Evolutionary conservation across 2,888 invertebrate genomes (phyloP).

Genomic region (Cephus pulcher): DNA sequence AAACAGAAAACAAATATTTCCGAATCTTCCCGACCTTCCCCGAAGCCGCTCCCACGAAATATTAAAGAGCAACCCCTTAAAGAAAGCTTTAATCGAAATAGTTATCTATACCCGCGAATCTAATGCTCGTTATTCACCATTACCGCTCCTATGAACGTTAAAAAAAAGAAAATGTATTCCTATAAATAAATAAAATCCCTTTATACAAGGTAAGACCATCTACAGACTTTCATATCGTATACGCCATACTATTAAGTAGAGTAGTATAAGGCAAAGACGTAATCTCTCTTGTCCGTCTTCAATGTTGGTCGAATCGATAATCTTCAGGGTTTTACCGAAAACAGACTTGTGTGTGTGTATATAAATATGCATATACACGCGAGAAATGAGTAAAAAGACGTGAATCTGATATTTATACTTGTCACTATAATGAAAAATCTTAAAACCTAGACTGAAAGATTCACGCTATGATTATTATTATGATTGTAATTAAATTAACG

Average conservation of each 20-base stretch:
- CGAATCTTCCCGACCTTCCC: neutral
- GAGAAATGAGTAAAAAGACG: neutral
- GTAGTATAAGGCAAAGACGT: neutral
- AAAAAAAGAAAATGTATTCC: neutral
- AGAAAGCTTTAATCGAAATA: neutral
- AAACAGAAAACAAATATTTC: neutral
- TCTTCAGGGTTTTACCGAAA: neutral
- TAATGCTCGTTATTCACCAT: neutral
- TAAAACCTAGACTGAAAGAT: neutral
- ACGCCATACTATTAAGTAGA: neutral
- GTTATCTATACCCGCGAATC: neutral
- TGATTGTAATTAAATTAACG: neutral
- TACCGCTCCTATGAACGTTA: too few relatives aligned
- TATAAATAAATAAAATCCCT: neutral
- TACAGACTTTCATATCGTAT: neutral
- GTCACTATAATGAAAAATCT: neutral
- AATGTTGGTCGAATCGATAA: neutral
- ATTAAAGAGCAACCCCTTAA: neutral
- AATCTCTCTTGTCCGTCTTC: neutral
- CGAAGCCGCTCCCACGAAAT: neutral
- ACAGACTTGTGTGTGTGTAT: neutral
- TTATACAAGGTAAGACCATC: neutral
- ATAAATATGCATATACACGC: neutral
- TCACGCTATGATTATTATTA: slow-evolving; percentile 3
- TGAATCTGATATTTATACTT: neutral